phyloP scores from a whole-genome alignment of 2,888 invertebrate species.

The Tanypteryx hageni region DNA sequence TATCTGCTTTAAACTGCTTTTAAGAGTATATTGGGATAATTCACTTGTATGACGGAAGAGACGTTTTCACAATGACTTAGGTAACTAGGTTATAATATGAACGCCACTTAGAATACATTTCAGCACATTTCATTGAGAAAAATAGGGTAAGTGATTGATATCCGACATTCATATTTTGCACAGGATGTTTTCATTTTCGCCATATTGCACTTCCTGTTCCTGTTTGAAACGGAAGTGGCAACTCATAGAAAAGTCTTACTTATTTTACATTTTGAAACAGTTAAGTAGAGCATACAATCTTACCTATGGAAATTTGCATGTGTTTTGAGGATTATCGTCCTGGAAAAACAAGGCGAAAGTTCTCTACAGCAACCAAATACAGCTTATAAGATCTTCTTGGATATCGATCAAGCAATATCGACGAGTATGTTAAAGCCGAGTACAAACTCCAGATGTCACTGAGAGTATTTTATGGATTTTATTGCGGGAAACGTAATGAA shows the following conservation, averaged over 20 bases:
- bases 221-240: constrained; percentile 76
- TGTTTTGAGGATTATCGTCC: constrained; percentile 33
- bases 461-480: not conserved
- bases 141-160: not conserved
- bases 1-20: not conserved
- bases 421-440: not conserved
- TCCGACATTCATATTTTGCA: constrained; percentile 66
- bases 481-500: not conserved
- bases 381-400: not conserved
- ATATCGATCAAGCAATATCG: constrained; percentile 47
- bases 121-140: constrained; percentile 3
- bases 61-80: not conserved
- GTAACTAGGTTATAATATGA: constrained; percentile 30
- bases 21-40: not conserved
- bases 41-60: not conserved
- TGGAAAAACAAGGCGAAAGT: not conserved
- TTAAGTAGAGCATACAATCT: not conserved
- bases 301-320: constrained; percentile 32
- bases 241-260: constrained; percentile 58
- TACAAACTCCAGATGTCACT: constrained; percentile 24
- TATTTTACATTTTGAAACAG: not conserved
- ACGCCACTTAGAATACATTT: constrained; percentile 32
- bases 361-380: constrained; percentile 43
- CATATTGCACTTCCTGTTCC: constrained; percentile 81
- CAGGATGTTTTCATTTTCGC: constrained; percentile 76